Evolutionary conservation across 2,113 vertebrate species (phyloP), one percentile per base, ranked within the genome.

Genomic region (Vidua chalybeata): DNA sequence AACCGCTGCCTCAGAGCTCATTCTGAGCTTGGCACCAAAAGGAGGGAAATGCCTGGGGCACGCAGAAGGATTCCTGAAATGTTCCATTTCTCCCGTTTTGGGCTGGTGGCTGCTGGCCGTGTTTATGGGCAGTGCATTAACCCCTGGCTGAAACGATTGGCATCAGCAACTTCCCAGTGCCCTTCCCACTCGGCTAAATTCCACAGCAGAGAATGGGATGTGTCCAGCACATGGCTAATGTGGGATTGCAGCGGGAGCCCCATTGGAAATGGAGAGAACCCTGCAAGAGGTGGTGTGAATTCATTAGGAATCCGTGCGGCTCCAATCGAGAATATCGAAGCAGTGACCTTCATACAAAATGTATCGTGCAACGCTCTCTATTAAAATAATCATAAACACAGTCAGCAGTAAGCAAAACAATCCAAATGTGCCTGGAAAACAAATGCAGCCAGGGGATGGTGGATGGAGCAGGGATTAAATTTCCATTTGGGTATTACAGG

Each of bases 391-490:
- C 95, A 97, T 95, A 97, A 96, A 97, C 97, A 96, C 96, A 96
- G 96, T 94, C 93, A 97, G 97, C 97, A 97, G 96, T 94, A 97
- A 97, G 96, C 97, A 97, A 96, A 97, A 97, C 95, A 97, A 97
- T 96, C 96, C 94, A 66, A 96, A 96, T 96, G 93, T 91, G 95
- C 83, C 95, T 75, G 54, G 96, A 89, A 97, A 96, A 96, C 89
- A 73, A 96, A 96, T 80, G 90, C 76, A 41, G 73, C 55, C 78
- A 89, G 45, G 55, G 90, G 52, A 74, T 35, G 89, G 90, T 71
- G 54, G 88, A 95, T 93, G 92, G 86, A 80, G 87, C 79, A 74
- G 81, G 90, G 90, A 96, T 97, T 97, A 94, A 91, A 96, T 96
- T 95, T 91, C 93, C 96, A 94, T 93, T 96, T 94, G 85, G 84